Evolutionary conservation across 2,797 vertebrate genomes (phyloP).

Genomic region (Avahi laniger): DNA sequence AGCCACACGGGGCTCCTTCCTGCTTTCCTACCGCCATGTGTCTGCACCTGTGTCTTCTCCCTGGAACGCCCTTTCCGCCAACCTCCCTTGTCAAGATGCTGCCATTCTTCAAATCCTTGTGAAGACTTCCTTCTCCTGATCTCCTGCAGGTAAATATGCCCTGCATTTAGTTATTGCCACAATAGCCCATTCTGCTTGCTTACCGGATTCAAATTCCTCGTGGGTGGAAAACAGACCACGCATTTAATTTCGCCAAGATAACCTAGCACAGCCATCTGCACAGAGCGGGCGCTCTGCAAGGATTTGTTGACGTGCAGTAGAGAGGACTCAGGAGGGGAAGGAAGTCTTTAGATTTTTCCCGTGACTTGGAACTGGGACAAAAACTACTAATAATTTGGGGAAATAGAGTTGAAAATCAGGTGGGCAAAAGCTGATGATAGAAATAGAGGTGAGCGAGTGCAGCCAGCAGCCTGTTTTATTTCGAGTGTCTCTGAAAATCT

Average conservation of each 20-base stretch:
- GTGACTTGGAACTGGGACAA: background rate
- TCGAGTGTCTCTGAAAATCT: conserved; percentile 10
- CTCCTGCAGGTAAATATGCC: background rate
- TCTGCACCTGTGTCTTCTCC: background rate
- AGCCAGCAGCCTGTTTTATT: background rate
- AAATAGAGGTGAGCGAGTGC: background rate
- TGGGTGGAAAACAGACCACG: background rate
- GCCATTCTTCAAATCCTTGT: background rate
- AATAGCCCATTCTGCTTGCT: background rate
- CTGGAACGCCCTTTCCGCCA: background rate
- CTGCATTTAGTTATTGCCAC: background rate
- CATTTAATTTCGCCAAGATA: background rate
- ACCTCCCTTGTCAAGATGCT: background rate
- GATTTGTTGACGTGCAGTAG: background rate
- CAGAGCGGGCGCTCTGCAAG: background rate
- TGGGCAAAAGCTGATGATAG: background rate
- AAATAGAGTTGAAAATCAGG: conserved; percentile 11
- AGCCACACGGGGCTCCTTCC: background rate
- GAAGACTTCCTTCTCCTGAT: background rate
- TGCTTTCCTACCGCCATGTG: too few species aligned
- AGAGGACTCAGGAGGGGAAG: background rate
- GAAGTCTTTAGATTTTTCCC: background rate
- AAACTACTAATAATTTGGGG: background rate
- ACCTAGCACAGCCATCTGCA: background rate
- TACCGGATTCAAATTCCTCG: background rate